Conservation (phyloP, 2,888 invertebrate species). For the Erynnis tages region DNA sequence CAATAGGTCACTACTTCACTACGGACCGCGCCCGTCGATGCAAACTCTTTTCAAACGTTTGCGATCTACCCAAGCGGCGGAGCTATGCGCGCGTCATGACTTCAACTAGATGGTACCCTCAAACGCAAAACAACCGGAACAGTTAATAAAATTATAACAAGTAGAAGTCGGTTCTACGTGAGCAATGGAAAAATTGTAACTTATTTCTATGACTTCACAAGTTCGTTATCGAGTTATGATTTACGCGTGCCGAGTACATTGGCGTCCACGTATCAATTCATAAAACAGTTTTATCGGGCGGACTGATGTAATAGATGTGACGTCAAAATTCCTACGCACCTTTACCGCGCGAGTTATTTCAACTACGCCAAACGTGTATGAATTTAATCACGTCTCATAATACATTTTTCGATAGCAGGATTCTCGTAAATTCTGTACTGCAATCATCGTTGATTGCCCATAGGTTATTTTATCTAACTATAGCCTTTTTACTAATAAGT, state of each 20-base stretch:
- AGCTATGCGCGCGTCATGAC: neutral
- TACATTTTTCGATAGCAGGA: too few species aligned
- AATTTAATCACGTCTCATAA: constrained; percentile 13
- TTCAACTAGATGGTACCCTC: neutral
- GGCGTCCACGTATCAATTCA: constrained; percentile 40
- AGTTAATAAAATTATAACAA: constrained; percentile 19
- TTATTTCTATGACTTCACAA: constrained; percentile 25
- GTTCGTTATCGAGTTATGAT: constrained; percentile 41
- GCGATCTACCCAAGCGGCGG: too few species aligned
- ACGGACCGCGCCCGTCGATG: too few species aligned
- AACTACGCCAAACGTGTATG: constrained; percentile 7
- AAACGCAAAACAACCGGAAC: neutral
- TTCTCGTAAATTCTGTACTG: too few species aligned
- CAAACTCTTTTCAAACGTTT: too few species aligned
- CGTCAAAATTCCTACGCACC: constrained; percentile 35
- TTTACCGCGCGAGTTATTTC: constrained; percentile 12
- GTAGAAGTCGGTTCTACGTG: constrained; percentile 1
- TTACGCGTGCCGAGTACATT: constrained; percentile 40
- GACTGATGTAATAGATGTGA: constrained; percentile 41
- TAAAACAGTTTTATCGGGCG: constrained; percentile 44
- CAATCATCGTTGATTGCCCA: too few species aligned
- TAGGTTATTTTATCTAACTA: too few species aligned
- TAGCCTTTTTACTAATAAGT: too few species aligned
- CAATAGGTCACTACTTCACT: too few species aligned
- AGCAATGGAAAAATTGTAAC: constrained; percentile 8